A percentile compares a stretch with the other conserved stretches of the same genome.
phyloP scores from a whole-genome alignment of 2,888 invertebrate genomes.

The Patella pellucida region DNA sequence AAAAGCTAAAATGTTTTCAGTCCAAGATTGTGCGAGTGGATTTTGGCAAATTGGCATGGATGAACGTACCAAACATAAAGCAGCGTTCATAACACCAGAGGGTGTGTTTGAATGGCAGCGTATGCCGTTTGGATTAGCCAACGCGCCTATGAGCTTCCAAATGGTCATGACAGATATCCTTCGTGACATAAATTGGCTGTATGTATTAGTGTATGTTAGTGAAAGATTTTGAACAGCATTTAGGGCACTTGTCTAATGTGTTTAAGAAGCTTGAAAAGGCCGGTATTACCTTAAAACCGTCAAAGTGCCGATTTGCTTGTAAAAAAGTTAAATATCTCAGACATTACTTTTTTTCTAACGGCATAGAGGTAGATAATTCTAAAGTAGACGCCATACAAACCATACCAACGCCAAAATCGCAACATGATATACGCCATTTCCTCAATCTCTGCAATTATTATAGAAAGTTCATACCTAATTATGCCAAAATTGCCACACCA shows the following conservation, averaged over 20 bases:
- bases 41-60: constrained; percentile 36
- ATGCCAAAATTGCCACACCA: constrained; percentile 35
- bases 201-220: constrained; percentile 40
- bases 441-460: constrained; percentile 36
- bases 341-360: constrained; percentile 29
- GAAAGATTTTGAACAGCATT: constrained; percentile 38
- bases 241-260: constrained; percentile 29
- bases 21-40: constrained; percentile 29
- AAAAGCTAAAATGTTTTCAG: constrained; percentile 25
- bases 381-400: constrained; percentile 27
- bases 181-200: constrained; percentile 38
- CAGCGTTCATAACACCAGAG: constrained; percentile 35
- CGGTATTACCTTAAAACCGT: constrained; percentile 34
- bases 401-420: constrained; percentile 28
- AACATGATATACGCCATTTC: constrained; percentile 30
- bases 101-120: constrained; percentile 33
- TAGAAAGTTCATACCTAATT: constrained; percentile 33
- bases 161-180: constrained; percentile 34
- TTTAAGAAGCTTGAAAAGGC: constrained; percentile 34
- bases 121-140: constrained; percentile 41
- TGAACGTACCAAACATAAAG: constrained; percentile 27
- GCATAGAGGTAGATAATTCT: constrained; percentile 29
- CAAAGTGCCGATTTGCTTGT: constrained; percentile 40
- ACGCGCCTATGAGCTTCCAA: constrained; percentile 38
- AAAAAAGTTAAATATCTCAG: constrained; percentile 36